Conservation (phyloP, 2,113 vertebrate genomes). For the Mugil cephalus region DNA sequence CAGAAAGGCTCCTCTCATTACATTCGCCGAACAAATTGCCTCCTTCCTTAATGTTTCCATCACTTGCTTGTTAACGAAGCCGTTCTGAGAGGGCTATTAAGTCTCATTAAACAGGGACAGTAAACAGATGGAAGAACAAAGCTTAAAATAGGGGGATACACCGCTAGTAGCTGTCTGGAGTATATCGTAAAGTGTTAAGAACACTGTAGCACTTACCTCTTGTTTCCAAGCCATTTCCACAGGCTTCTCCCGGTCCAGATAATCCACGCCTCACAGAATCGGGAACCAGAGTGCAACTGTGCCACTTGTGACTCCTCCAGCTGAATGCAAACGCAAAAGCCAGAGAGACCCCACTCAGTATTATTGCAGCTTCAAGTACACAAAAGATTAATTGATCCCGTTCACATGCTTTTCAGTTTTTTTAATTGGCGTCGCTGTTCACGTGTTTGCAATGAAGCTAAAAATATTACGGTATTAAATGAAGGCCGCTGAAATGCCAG, state of each 20-base stretch:
- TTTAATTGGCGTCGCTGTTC: not conserved
- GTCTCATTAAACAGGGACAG: slow-evolving; percentile 52
- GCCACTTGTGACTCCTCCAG: slow-evolving; percentile 93
- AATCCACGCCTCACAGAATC: slow-evolving; percentile 85
- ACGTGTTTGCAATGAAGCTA: not conserved
- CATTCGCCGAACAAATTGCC: slow-evolving; percentile 53
- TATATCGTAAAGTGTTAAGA: slow-evolving; percentile 13
- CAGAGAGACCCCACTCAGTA: not conserved
- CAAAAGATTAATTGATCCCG: not conserved
- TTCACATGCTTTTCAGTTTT: not conserved
- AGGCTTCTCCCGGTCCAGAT: slow-evolving; percentile 83
- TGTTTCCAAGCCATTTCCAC: slow-evolving; percentile 92
- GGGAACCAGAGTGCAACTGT: slow-evolving; percentile 89
- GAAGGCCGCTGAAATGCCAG: not conserved
- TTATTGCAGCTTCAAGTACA: not conserved
- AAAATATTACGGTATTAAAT: not conserved
- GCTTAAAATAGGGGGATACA: slow-evolving; percentile 16
- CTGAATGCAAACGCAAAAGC: slow-evolving; percentile 79
- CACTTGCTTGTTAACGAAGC: slow-evolving; percentile 55
- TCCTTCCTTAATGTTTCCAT: slow-evolving; percentile 46
- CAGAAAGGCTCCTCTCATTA: slow-evolving; percentile 40
- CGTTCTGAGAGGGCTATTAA: slow-evolving; percentile 48
- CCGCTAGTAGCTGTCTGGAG: slow-evolving; percentile 30
- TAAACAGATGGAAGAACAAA: slow-evolving; percentile 13
- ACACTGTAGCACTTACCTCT: slow-evolving; percentile 86